Evolutionary conservation across 2,113 vertebrate species (phyloP).

Genomic region (Reinhardtius hippoglossoides): DNA sequence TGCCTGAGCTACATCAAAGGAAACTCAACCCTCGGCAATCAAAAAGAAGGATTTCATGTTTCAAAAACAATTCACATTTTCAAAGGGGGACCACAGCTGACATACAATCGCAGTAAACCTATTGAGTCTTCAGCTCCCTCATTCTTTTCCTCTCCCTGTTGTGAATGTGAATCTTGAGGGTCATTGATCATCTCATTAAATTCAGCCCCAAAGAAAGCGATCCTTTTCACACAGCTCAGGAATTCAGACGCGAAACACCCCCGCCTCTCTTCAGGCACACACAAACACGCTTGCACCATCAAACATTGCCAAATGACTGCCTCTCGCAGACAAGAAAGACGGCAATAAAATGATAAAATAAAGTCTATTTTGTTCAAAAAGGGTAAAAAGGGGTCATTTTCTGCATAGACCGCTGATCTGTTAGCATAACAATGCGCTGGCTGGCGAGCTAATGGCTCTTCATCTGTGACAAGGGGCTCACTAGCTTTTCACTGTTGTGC

Average conservation of each 20-base stretch:
- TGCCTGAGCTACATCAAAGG: constrained; percentile 73
- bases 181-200: constrained; percentile 84
- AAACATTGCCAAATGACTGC: constrained; percentile 78
- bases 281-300: constrained; percentile 76
- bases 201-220: constrained; percentile 75
- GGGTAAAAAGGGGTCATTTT: constrained; percentile 75
- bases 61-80: constrained; percentile 79
- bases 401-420: constrained; percentile 64
- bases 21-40: constrained; percentile 67
- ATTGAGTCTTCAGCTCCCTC: constrained; percentile 74
- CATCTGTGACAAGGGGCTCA: constrained; percentile 65
- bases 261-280: constrained; percentile 63
- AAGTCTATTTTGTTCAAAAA: constrained; percentile 78
- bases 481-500: constrained; percentile 65
- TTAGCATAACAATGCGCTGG: constrained; percentile 79
- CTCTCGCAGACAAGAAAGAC: constrained; percentile 72
- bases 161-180: constrained; percentile 81
- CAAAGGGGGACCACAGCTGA: constrained; percentile 74
- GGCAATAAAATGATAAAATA: constrained; percentile 78
- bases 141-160: constrained; percentile 70
- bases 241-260: constrained; percentile 74
- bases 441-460: constrained; percentile 73
- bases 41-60: constrained; percentile 79
- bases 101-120: constrained; percentile 75
- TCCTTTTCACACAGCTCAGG: constrained; percentile 81